Percentiles rank a stretch among this genome's conserved stretches.
Conservation (phyloP, 2,113 vertebrate genomes). For the Myotis yumanensis region DNA sequence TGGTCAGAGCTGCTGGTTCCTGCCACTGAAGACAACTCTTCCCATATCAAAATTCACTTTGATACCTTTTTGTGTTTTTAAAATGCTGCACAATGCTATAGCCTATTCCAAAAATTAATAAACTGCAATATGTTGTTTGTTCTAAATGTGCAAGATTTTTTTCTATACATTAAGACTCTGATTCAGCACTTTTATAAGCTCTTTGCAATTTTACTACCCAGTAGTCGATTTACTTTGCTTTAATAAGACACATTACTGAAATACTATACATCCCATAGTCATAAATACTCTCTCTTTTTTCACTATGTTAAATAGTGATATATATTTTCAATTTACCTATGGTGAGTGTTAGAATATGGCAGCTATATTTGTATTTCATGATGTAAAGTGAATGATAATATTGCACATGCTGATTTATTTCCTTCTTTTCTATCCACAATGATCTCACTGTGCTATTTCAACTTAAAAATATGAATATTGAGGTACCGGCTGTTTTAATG, state of each 20-base stretch:
- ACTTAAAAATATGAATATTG: constrained; percentile 76
- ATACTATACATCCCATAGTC: constrained; percentile 58
- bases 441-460: constrained; percentile 72
- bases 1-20: background rate
- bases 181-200: constrained; percentile 77
- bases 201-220: constrained; percentile 70
- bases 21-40: background rate
- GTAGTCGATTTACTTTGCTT: constrained; percentile 67
- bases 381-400: constrained; percentile 82
- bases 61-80: constrained; percentile 46
- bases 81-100: background rate
- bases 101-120: constrained; percentile 60
- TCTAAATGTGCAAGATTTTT: constrained; percentile 64
- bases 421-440: constrained; percentile 76
- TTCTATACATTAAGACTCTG: constrained; percentile 70
- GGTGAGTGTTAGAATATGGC: constrained; percentile 78
- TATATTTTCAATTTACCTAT: constrained; percentile 83
- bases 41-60: background rate
- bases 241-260: constrained; percentile 77
- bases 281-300: constrained; percentile 69
- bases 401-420: constrained; percentile 80
- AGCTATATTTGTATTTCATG: constrained; percentile 80
- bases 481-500: constrained; percentile 69
- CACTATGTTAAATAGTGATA: constrained; percentile 77
- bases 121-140: constrained; percentile 58